Evolutionary conservation across 2,888 invertebrate species (phyloP).

Genomic region (Homarus gammarus): DNA sequence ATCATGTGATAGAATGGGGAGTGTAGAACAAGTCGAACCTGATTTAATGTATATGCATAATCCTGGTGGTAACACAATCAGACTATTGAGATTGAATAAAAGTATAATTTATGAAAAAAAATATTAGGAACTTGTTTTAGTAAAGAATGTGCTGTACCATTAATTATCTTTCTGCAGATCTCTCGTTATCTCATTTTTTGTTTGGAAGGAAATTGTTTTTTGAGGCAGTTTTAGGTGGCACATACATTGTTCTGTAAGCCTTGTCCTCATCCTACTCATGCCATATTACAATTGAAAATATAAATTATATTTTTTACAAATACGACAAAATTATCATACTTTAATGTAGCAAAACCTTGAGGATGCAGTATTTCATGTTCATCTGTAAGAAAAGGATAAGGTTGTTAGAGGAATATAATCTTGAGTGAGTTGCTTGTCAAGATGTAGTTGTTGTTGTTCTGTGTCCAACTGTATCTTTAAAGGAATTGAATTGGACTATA

Average conservation of each 20-base stretch:
- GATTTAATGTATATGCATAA: constrained; percentile 27
- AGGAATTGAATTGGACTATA: not conserved
- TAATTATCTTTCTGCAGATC: not conserved
- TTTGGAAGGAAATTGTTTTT: constrained; percentile 2
- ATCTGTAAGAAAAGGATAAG: not conserved
- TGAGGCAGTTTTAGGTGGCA: not conserved
- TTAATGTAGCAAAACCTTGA: not conserved
- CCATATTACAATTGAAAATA: not conserved
- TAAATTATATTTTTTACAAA: not conserved
- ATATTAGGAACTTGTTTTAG: constrained; percentile 6
- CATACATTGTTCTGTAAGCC: not conserved
- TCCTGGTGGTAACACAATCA: constrained; percentile 12
- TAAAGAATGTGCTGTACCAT: not conserved
- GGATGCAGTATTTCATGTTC: not conserved
- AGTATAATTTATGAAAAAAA: not conserved
- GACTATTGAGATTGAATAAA: constrained; percentile 25
- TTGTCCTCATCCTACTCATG: not conserved
- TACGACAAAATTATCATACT: not conserved
- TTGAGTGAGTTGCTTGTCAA: not conserved
- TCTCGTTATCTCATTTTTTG: not conserved
- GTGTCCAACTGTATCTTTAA: not conserved
- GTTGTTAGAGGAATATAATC: constrained; percentile 9
- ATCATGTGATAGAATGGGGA: constrained; percentile 53
- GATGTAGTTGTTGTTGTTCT: not conserved
- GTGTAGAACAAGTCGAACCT: constrained; percentile 22